phyloP scores from a whole-genome alignment of 1,140 invertebrate genomes.

The Diuraphis noxia region DNA sequence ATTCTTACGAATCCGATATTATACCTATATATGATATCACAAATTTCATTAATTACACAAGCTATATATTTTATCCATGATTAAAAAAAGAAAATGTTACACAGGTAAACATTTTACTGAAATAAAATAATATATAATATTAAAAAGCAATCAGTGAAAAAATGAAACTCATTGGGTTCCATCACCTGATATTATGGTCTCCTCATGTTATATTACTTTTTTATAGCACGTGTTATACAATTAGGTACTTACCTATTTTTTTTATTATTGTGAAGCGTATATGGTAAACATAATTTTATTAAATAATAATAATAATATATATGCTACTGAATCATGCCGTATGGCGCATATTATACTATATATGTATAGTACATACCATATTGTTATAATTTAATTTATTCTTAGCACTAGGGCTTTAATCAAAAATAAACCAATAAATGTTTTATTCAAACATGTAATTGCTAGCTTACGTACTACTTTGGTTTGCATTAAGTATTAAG shows the following conservation, averaged over 20 bases:
- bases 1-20: background rate
- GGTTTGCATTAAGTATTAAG: background rate
- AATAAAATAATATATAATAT: background rate
- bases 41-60: background rate
- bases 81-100: background rate
- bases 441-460: background rate
- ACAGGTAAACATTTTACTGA: background rate
- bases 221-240: background rate
- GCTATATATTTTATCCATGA: background rate
- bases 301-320: background rate
- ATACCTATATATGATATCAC: background rate
- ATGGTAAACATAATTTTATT: background rate
- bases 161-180: background rate
- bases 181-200: background rate
- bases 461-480: background rate
- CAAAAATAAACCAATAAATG: background rate
- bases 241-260: background rate
- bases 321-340: background rate
- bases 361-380: too few relatives aligned
- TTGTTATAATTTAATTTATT: background rate
- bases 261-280: background rate
- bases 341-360: too few relatives aligned
- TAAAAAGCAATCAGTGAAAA: background rate
- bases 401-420: background rate
- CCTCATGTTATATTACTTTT: background rate